A percentile compares a stretch with the other conserved stretches of the same genome.
Evolutionary conservation across 2,888 invertebrate genomes (phyloP).

Genomic region (Omphaloscelis lunosa): DNA sequence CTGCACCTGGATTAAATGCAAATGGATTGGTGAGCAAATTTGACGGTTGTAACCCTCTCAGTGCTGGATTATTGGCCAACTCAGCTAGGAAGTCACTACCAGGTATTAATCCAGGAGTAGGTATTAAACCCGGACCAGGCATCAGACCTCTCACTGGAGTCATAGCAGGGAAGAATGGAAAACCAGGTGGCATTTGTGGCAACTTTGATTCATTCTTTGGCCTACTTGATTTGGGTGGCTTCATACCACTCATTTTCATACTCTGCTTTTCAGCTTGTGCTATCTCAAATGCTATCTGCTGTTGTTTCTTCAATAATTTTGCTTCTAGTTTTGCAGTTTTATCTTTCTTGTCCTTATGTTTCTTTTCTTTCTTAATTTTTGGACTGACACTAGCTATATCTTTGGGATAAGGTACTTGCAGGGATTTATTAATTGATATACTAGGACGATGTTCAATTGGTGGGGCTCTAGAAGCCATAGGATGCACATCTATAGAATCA

Average conservation of each 20-base stretch:
- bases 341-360: constrained; percentile 89
- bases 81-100: constrained; percentile 84
- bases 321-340: constrained; percentile 87
- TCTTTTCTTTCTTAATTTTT: constrained; percentile 91
- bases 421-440: constrained; percentile 86
- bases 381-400: constrained; percentile 89
- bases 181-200: constrained; percentile 85
- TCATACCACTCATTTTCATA: constrained; percentile 80
- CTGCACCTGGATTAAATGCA: constrained; percentile 82
- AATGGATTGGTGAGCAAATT: constrained; percentile 89
- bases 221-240: constrained; percentile 83
- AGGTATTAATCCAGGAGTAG: constrained; percentile 88
- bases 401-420: constrained; percentile 88
- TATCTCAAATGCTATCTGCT: constrained; percentile 85
- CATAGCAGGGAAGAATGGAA: constrained; percentile 87
- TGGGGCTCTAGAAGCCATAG: constrained; percentile 73
- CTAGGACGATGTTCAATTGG: constrained; percentile 78
- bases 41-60: constrained; percentile 83
- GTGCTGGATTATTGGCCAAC: constrained; percentile 86
- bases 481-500: constrained; percentile 84
- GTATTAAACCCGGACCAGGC: constrained; percentile 89
- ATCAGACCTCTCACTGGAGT: constrained; percentile 90
- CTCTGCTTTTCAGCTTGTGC: constrained; percentile 83
- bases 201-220: constrained; percentile 85
- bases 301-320: constrained; percentile 87